These are phyloP conservation scores for Pitta sordida DNA, from an alignment of 2,113 vertebrate species.

Conservation along the genomic window DNA sequence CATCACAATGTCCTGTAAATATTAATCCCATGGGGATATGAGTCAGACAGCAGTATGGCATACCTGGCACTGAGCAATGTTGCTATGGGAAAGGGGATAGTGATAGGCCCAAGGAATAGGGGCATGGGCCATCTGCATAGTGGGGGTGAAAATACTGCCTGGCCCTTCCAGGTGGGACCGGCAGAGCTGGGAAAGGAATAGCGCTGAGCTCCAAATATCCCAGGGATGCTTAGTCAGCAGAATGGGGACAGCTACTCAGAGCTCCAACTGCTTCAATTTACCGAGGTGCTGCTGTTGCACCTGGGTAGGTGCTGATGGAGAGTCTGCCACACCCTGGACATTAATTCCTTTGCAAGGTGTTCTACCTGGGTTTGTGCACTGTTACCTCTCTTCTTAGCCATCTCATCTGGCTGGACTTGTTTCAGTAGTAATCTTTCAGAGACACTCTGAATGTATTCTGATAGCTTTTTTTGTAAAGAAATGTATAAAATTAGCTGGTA, in stretches of 20 bases:
- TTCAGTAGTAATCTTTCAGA: neutral
- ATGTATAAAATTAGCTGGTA: neutral
- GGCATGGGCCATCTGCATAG: neutral
- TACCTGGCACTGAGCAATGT: neutral
- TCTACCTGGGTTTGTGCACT: accelerated
- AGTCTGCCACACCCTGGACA: neutral
- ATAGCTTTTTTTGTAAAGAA: neutral
- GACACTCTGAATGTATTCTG: neutral
- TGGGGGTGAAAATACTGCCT: neutral
- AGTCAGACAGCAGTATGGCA: neutral
- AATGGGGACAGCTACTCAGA: neutral
- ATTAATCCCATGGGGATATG: neutral
- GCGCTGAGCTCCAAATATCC: neutral
- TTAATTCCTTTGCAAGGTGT: neutral
- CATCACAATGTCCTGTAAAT: neutral
- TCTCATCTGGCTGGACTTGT: neutral
- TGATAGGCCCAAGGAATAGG: neutral
- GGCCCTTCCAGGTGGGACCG: neutral
- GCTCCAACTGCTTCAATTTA: neutral
- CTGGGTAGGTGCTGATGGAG: neutral
- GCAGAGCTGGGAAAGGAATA: neutral
- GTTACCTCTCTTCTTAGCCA: neutral
- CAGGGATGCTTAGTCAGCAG: neutral
- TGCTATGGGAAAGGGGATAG: neutral
- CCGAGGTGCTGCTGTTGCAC: neutral